Evolutionary conservation across 1,140 invertebrate genomes (phyloP).

Genomic region (Drosophila ohnishii): DNA sequence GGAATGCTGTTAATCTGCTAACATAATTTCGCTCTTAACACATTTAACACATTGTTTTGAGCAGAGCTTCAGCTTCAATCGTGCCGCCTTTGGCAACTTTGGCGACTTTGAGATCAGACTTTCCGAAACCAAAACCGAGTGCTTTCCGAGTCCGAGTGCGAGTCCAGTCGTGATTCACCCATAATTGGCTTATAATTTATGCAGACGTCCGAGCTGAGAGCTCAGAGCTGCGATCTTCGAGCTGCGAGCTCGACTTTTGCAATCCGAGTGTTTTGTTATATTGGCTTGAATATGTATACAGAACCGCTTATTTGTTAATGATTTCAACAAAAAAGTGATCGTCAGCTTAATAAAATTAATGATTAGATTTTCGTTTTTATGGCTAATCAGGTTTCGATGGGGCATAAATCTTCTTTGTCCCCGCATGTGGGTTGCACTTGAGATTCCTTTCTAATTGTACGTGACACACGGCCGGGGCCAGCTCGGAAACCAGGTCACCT

Average conservation of each 20-base stretch:
- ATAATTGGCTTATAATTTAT: constrained; percentile 82
- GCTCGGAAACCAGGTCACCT: constrained; percentile 65
- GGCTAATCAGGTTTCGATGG: constrained; percentile 68
- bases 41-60: constrained; percentile 80
- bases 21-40: constrained; percentile 82
- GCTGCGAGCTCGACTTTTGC: constrained; percentile 36
- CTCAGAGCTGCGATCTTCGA: neutral
- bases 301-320: constrained; percentile 79
- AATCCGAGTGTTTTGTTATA: constrained; percentile 66
- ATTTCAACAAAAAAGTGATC: constrained; percentile 80
- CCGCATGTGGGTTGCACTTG: constrained; percentile 63
- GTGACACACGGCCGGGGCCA: constrained; percentile 57
- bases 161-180: constrained; percentile 71
- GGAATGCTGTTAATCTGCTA: constrained; percentile 81
- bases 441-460: constrained; percentile 78
- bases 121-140: constrained; percentile 8
- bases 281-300: constrained; percentile 56
- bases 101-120: constrained; percentile 22
- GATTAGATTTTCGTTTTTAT: constrained; percentile 69
- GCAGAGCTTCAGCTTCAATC: constrained; percentile 63
- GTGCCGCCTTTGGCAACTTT: constrained; percentile 59
- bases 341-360: constrained; percentile 81
- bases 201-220: constrained; percentile 43
- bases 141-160: constrained; percentile 23
- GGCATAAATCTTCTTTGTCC: constrained; percentile 65